Percentiles rank a stretch among this genome's conserved stretches.
phyloP scores from a whole-genome alignment of 1,140 invertebrate genomes.

The Mylabris phalerata region DNA sequence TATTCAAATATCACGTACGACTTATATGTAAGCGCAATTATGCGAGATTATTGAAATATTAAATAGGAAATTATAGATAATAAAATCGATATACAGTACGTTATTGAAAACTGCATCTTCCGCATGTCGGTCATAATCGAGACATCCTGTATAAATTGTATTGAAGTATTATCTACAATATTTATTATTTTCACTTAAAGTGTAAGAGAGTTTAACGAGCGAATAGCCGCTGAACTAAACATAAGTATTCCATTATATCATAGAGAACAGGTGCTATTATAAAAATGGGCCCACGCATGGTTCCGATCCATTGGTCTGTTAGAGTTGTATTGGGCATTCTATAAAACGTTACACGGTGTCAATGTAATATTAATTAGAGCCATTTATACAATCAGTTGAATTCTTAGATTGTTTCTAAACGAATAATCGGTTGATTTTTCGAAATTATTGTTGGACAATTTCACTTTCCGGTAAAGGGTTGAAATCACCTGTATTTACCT shows the following conservation, averaged over 20 bases:
- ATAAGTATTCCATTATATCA: slow-evolving; percentile 35
- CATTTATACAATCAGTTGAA: neutral
- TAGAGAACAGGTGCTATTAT: slow-evolving; percentile 33
- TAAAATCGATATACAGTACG: too few relatives aligned
- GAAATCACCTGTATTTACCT: too few relatives aligned
- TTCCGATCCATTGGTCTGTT: slow-evolving; percentile 21
- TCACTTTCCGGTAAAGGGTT: too few relatives aligned
- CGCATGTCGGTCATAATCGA: too few relatives aligned
- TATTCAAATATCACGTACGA: too few relatives aligned
- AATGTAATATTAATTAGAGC: slow-evolving; percentile 28
- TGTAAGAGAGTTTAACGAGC: slow-evolving; percentile 30
- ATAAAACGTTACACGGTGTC: slow-evolving; percentile 21
- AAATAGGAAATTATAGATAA: too few relatives aligned
- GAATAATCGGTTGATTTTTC: neutral
- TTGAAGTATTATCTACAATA: slow-evolving; percentile 23
- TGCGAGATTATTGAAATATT: too few relatives aligned
- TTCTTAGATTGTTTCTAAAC: too few relatives aligned
- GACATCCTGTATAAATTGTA: too few relatives aligned
- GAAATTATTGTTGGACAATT: neutral
- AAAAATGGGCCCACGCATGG: slow-evolving; percentile 33
- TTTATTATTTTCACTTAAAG: slow-evolving; percentile 32
- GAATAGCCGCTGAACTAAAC: slow-evolving; percentile 24
- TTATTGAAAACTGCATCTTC: too few relatives aligned
- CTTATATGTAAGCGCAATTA: too few relatives aligned
- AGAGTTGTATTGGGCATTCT: too few relatives aligned